Base-by-base conservation (phyloP, 2,113 vertebrate genomes). In the Sylvia atricapilla region DNA sequence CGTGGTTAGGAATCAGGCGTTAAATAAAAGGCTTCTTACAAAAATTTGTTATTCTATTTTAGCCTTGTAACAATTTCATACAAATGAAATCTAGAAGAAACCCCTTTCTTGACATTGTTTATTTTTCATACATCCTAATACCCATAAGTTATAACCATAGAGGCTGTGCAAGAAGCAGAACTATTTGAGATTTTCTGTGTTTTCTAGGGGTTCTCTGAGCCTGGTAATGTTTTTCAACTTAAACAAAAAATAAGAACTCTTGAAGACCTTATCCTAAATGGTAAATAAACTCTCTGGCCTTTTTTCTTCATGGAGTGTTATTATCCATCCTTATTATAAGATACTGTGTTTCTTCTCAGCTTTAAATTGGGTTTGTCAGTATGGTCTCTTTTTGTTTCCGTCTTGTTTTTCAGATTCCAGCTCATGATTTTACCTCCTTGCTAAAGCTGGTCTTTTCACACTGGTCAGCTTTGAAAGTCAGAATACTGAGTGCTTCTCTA, bases 331-430 rank as follows among this genome's bases (percentile, higher is more conserved):
- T 72, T 63, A 21, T 73, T 15, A 47, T 8, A 63, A 53, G 75
- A 84, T 22, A 66, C 49, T 78, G 82, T 56, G 58, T 75, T 97
- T 94, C 91, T 97, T 96, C 87, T 88, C 66, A 74, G 81, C 53
- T 94, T 92, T 81, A 67, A 88, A 67, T 83, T 79, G 35, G 87
- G 77, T 89, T 49, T 73, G 49, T 43, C 31, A 85, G 87, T 21
- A 80, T 30, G 66, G 74, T 94, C 76, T 92, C 73, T 59, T 82
- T 94, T 84, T 89, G 76, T 77, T 97, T 97, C 93, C 84, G 47
- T 93, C 90, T 94, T 84, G 59, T 37, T 86, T 75, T 80, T 78
- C 62, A 49, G 94, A 96, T 96, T 97, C 95, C 96, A 94, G 69
- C 84, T 92, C 66, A 67, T 85, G 2, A 12, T 91, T 81, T 94